Evolutionary conservation across 92 coral and sea anemone genomes (phyloP), one percentile per base, ranked within the genome.

Genomic region (Micromussa lordhowensis): DNA sequence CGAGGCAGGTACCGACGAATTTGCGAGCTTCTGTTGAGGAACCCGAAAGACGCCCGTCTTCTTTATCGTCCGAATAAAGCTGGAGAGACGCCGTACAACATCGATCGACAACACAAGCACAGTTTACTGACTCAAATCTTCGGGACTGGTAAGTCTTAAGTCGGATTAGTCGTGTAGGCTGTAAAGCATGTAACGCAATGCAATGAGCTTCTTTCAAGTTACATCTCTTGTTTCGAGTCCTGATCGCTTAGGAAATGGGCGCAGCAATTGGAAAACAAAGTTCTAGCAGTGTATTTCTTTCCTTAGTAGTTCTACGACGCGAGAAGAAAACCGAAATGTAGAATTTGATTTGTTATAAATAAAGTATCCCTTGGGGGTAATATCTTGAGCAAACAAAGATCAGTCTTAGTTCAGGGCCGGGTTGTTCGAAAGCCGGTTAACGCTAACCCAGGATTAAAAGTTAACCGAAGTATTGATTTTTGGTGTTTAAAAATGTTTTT

Each of bases 41-140:
- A 95, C 75, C 99, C 99, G 2, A 96, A 94, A 80, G 96, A 96
- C 92, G 99, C 99, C 19, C 95, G 99, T 10, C 92, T 95, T 8
- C 91, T 97, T 32, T 97, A 97, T 79, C 98, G 98, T 3, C 96
- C 99, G 24, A 97, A 97, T 85, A 97, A 93, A 85, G 94, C 97
- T 31, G 98, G 99, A 16, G 99, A 97, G 75, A 97, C 99, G 12
- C 99, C 99, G 22, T 97, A 97, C 77, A 93, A 96, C 83, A 94
- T 97, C 69, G 99, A 97, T 90, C 89, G 98, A 57, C 99, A 96
- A 61, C 99, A 97, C 75, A 93, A 95, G 40, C 94, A 95, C 80
- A 97, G 99, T 82, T 91, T 96, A 55, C 80, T 97, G 88, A 97
- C 96, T 10, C 99, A 96, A 86, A 93, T 97, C 79, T 94, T 97